Evolutionary conservation across 2,113 vertebrate genomes (phyloP), one percentile per base, ranked within the genome.

Genomic region (Emydocephalus ijimae): DNA sequence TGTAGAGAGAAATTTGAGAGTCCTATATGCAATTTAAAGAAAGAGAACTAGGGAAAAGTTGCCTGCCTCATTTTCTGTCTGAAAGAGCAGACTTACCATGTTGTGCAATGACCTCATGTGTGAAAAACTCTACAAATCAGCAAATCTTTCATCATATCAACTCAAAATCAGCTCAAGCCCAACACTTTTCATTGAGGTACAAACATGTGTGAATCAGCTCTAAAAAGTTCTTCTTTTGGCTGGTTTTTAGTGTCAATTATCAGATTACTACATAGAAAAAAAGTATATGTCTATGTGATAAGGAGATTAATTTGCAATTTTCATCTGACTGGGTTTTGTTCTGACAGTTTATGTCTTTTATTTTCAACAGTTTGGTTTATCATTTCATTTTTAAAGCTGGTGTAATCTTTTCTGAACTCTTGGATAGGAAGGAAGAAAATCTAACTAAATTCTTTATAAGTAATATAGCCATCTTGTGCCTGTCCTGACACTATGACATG

Each of bases 381-480:
- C 39, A 57, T 52, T 91, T 86, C 29, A 18, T 45, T 45, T 55
- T 57, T 92, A 85, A 85, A 89, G 88, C 85, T 50, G 92, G 45
- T 85, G 20, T 55, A 81, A 81, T 29, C 52, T 52, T 92, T 89
- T 69, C 39, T 59, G 64, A 85, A 89, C 20, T 43, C 54, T 85
- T 85, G n/a, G 18, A 57, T 89, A 34, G 24, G 48, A 85, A 89
- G 48, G 39, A 59, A 26, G 57, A 92, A 89, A 92, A 85, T 55
- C 18, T 12, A 88, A 21, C 23, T 56, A 54, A 92, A 34, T 45
- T n/a, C 59, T 88, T 87, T 69, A 89, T 57, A 85, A 85, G 50
- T 85, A 89, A 48, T 29, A 57, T 89, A 85, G 56, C 87, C 88
- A 92, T 89, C 92, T 92, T 92, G 92, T 89, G 54, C 81, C 64